Base-by-base conservation (phyloP, 53 echinoderm and acorn worm genomes). In the Astropecten irregularis region DNA sequence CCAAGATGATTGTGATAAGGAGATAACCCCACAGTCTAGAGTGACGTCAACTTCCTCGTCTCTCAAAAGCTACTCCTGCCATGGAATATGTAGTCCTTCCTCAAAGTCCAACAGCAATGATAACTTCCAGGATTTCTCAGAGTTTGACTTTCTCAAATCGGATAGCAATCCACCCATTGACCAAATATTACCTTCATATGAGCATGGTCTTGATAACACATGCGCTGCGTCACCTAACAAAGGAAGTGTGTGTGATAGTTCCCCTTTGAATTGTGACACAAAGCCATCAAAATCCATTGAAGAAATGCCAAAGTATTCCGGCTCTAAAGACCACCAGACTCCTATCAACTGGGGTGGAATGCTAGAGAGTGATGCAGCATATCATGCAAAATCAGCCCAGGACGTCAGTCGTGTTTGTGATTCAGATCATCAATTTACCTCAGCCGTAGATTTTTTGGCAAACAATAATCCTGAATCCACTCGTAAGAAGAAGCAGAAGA, bases 81-180 rank as follows among this genome's bases (percentile, higher is more conserved):
- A 40, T 14, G 14, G n/a, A n/a, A n/a, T n/a, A n/a, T n/a, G n/a
- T n/a, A n/a, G n/a, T n/a, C n/a, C n/a, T n/a, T n/a, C n/a, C n/a
- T n/a, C n/a, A n/a, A n/a, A n/a, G n/a, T n/a, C n/a, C 38, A 74
- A 74, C 25, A 40, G 30, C 7, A 42, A 48, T 18, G 62, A 62
- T 14, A 34, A 79, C 33, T 79, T 79, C 20, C 79, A 79, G 62
- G 79, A 79, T 79, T 79, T 79, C 15, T 79, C 79, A 32, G 79
- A 79, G 33, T 79, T 79, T 79, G 79, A 79, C 32, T 79, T 61
- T 49, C 9, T 32, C 3, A 9, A 10, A 29, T 22, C 47, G 6
- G 50, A 46, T 44, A 62, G 19, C 42, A 11, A 8, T 8, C 42
- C 42, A 11, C 42, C 42, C 6, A 11, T 42, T 8, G 42, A 8